phyloP scores from a whole-genome alignment of 2,113 vertebrate genomes.

The Clinocottus analis region DNA sequence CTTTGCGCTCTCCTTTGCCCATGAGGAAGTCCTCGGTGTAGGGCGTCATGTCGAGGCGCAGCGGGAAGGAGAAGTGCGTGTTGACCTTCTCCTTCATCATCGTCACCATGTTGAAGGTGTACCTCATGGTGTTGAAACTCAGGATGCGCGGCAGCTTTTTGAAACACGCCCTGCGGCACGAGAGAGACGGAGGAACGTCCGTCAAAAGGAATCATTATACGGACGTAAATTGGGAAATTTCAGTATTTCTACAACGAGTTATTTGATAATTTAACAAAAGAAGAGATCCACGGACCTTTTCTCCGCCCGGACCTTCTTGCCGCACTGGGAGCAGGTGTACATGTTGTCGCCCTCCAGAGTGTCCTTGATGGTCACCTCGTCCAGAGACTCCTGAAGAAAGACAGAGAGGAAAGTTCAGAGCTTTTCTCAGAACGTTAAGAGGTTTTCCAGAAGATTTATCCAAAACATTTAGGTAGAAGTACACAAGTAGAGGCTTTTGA shows the following conservation, averaged over 20 bases:
- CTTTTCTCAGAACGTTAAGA: not conserved
- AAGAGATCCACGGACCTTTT: constrained; percentile 88
- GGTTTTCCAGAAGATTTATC: not conserved
- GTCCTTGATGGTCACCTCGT: constrained; percentile 99
- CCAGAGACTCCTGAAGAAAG: constrained; percentile 91
- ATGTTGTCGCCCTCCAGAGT: constrained; percentile 99
- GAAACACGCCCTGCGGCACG: constrained; percentile 89
- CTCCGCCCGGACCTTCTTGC: constrained; percentile 97
- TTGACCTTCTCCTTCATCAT: constrained; percentile 99
- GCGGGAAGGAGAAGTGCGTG: constrained; percentile 97
- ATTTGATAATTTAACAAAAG: not conserved
- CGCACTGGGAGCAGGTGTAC: constrained; percentile 99
- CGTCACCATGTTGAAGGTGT: constrained; percentile 99
- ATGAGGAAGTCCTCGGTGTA: constrained; percentile 99
- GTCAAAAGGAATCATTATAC: not conserved
- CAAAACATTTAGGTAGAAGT: not conserved
- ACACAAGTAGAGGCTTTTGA: too few relatives aligned
- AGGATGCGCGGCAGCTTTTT: constrained; percentile 98
- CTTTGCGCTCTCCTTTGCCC: constrained; percentile 96
- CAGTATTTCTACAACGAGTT: not conserved
- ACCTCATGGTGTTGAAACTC: constrained; percentile 99
- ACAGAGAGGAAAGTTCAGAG: not conserved
- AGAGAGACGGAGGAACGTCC: not conserved
- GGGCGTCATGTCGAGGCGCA: constrained; percentile 98
- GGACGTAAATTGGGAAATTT: not conserved